Evolutionary conservation across 2,888 invertebrate genomes (phyloP).

Genomic region (Trachelus iudaicus): DNA sequence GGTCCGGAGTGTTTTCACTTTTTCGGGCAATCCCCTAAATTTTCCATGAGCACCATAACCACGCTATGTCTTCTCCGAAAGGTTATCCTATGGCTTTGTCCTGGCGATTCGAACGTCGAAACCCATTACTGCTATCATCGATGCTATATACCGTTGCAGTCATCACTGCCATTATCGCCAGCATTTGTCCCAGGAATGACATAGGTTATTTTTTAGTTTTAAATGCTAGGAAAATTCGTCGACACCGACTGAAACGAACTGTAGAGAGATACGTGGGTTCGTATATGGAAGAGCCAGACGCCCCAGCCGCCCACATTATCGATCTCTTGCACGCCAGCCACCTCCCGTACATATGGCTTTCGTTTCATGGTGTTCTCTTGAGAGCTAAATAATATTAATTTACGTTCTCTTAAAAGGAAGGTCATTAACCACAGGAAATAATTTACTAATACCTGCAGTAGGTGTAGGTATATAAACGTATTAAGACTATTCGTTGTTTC

Average conservation of each 20-base stretch:
- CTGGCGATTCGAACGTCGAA: background rate
- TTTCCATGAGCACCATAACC: background rate
- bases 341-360: conserved; percentile 5
- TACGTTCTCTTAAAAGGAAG: background rate
- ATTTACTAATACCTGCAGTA: background rate
- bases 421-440: background rate
- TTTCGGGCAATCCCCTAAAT: background rate
- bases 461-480: background rate
- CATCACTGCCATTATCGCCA: background rate
- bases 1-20: background rate
- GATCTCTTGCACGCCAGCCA: conserved; percentile 19
- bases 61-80: background rate
- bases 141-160: background rate
- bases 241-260: background rate
- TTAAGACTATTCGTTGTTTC: background rate
- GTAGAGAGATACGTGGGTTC: background rate
- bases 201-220: background rate
- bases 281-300: background rate
- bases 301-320: conserved; percentile 6
- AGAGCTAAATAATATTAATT: background rate
- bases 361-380: background rate
- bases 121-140: background rate
- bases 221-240: background rate
- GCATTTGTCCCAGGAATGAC: background rate
- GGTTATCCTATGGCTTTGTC: background rate